Percentiles rank a stretch among this genome's conserved stretches.
These are phyloP conservation scores for Antheraea yamamai DNA, from an alignment of 2,888 invertebrate species.

Conservation along the genomic window DNA sequence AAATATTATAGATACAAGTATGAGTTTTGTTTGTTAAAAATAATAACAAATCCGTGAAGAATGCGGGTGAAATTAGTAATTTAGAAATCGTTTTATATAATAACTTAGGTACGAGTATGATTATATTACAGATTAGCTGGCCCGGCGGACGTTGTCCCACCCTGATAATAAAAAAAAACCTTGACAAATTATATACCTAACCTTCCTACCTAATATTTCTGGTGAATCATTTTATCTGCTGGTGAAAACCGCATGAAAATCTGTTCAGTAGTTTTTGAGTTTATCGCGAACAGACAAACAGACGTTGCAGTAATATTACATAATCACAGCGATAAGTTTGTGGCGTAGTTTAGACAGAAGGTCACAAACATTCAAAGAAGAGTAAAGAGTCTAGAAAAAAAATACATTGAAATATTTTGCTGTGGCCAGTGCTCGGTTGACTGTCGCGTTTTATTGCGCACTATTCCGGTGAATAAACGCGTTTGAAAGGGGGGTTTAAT, in stretches of 20 bases:
- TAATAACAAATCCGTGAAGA: no score
- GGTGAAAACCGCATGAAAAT: no score
- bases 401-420: conserved; percentile 58
- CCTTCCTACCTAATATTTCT: no score
- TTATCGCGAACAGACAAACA: no score
- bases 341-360: not conserved
- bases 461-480: conserved; percentile 78
- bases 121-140: not conserved
- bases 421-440: conserved; percentile 65
- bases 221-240: no score
- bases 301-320: not conserved
- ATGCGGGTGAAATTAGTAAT: not conserved
- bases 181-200: no score
- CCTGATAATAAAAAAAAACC: no score
- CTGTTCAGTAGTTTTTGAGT: no score
- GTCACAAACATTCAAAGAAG: not conserved
- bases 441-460: conserved; percentile 77
- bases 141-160: no score
- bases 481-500: conserved; percentile 60
- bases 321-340: not conserved
- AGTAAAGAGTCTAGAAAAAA: not conserved
- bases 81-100: not conserved
- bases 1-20: no score
- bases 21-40: no score
- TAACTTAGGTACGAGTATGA: not conserved